Percentiles rank a stretch among this genome's conserved stretches.
phyloP scores from a whole-genome alignment of 2,888 invertebrate species.

The Cerceris rybyensis region DNA sequence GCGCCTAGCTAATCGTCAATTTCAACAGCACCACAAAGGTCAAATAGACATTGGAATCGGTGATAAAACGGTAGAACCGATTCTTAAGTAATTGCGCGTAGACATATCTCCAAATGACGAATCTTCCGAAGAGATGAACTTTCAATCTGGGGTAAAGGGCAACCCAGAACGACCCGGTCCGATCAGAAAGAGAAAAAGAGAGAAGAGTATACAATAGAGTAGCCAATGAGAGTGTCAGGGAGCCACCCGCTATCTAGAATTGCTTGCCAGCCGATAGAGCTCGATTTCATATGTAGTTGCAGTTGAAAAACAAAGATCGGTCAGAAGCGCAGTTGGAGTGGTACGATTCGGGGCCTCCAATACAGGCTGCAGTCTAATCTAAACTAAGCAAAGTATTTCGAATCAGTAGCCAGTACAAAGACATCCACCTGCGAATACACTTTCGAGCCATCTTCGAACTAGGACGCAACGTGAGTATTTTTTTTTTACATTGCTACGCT shows the following conservation, averaged over 20 bases:
- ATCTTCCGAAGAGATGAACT: slow-evolving; percentile 37
- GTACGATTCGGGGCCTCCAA: slow-evolving; percentile 35
- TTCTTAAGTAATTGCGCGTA: no score
- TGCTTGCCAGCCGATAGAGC: slow-evolving; percentile 49
- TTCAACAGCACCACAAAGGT: no score
- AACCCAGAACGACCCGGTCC: slow-evolving; percentile 58
- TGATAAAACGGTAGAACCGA: no score
- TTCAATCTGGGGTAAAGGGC: slow-evolving; percentile 41
- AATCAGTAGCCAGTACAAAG: slow-evolving; percentile 13
- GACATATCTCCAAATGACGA: neutral
- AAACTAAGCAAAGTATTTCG: slow-evolving; percentile 36
- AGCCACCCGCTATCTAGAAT: slow-evolving; percentile 52
- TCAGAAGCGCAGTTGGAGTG: slow-evolving; percentile 46
- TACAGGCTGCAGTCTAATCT: slow-evolving; percentile 34
- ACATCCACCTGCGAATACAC: neutral
- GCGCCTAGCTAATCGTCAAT: no score
- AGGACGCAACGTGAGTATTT: slow-evolving; percentile 33
- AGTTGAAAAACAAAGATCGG: slow-evolving; percentile 53
- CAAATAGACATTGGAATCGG: no score
- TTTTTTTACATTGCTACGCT: neutral
- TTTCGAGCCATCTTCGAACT: neutral
- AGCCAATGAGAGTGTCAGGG: slow-evolving; percentile 40
- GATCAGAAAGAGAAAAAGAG: slow-evolving; percentile 22
- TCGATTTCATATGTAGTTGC: slow-evolving; percentile 50
- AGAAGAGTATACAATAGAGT: slow-evolving; percentile 27